phyloP scores from a whole-genome alignment of 1,140 invertebrate genomes.

The Mactra quadrangularis region DNA sequence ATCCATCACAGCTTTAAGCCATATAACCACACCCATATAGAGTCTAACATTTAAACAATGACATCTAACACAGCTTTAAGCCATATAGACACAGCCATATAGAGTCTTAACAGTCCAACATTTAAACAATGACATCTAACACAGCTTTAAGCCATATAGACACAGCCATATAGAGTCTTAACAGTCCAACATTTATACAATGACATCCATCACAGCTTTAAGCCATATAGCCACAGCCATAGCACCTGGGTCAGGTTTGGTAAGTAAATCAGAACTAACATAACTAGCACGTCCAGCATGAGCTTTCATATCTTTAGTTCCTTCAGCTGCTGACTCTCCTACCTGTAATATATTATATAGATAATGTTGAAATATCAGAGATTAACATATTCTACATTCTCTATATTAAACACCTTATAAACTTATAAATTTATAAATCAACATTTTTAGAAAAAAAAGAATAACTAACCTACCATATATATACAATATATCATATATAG shows the following conservation, averaged over 20 bases:
- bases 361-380: too few relatives aligned
- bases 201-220: conserved; percentile 82
- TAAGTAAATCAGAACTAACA: conserved; percentile 77
- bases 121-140: conserved; percentile 48
- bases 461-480: too few relatives aligned
- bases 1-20: conserved; percentile 85
- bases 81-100: conserved; percentile 87
- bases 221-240: conserved; percentile 87
- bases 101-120: too few relatives aligned
- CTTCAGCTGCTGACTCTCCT: conserved; percentile 83
- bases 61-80: conserved; percentile 84
- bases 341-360: conserved; percentile 77
- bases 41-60: too few relatives aligned
- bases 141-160: conserved; percentile 87
- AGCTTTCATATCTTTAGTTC: conserved; percentile 86
- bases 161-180: conserved; percentile 86
- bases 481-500: too few relatives aligned
- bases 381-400: too few relatives aligned
- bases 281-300: conserved; percentile 84
- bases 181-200: too few relatives aligned
- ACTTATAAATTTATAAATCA: too few relatives aligned
- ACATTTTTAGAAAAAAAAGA: too few relatives aligned
- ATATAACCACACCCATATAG: conserved; percentile 86
- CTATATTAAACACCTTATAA: too few relatives aligned
- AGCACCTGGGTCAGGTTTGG: conserved; percentile 87